Percentiles rank a stretch among this genome's conserved stretches.
Conservation (phyloP, 2,797 vertebrate species). For the Notamacropus eugenii region DNA sequence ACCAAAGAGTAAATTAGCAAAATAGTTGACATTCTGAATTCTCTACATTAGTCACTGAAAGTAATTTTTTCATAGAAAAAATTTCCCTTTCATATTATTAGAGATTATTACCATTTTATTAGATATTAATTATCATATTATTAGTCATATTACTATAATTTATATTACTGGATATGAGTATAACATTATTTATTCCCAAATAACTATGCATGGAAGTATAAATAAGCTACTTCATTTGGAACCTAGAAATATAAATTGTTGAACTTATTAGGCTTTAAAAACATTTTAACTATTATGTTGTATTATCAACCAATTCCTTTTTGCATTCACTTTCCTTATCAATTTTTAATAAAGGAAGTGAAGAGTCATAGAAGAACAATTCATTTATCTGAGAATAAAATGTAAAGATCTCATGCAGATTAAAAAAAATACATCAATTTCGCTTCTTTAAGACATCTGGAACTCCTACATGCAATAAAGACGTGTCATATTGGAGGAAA, state of each 20-base stretch:
- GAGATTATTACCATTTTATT: neutral
- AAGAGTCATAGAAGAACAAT: slow-evolving; percentile 24
- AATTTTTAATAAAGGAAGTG: neutral
- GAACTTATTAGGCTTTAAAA: slow-evolving; percentile 34
- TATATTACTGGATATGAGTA: slow-evolving; percentile 13
- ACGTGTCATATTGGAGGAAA: slow-evolving; percentile 40
- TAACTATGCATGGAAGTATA: slow-evolving; percentile 22
- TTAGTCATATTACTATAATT: slow-evolving; percentile 10
- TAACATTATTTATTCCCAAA: slow-evolving; percentile 22
- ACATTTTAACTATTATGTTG: neutral
- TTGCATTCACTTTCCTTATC: neutral
- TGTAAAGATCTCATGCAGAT: slow-evolving; percentile 27
- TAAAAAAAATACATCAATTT: slow-evolving; percentile 37
- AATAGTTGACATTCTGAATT: slow-evolving; percentile 22
- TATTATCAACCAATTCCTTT: neutral
- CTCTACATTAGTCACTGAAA: slow-evolving; percentile 13
- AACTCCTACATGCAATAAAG: slow-evolving; percentile 44
- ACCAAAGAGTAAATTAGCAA: neutral
- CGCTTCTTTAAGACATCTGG: slow-evolving; percentile 51
- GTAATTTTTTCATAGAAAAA: neutral
- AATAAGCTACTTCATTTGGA: slow-evolving; percentile 1
- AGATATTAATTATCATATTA: neutral
- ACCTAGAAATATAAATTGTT: neutral
- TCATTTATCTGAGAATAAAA: slow-evolving; percentile 47
- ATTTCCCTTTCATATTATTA: neutral